Evolutionary conservation across 2,888 invertebrate genomes (phyloP).

Genomic region (Scaptomyza reducta): DNA sequence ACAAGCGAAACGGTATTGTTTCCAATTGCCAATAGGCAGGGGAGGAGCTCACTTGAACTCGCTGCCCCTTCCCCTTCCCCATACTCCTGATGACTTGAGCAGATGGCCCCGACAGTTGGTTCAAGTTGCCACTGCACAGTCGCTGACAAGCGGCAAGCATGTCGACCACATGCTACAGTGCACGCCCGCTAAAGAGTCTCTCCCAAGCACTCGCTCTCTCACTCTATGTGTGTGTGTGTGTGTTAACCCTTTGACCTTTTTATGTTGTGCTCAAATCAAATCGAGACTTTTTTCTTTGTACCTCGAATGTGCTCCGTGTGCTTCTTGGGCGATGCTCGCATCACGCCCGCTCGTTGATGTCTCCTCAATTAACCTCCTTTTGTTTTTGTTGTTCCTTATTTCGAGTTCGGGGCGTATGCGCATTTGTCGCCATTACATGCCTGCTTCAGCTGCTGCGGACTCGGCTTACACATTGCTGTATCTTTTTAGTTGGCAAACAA

Average conservation of each 20-base stretch:
- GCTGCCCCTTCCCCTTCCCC: slow-evolving; percentile 1
- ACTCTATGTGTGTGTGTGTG: slow-evolving; percentile 15
- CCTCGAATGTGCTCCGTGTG: slow-evolving; percentile 41
- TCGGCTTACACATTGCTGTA: slow-evolving; percentile 28
- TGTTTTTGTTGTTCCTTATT: slow-evolving; percentile 3
- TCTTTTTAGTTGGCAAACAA: slow-evolving; percentile 24
- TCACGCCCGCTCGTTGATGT: slow-evolving; percentile 74
- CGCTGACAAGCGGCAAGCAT: slow-evolving; percentile 66
- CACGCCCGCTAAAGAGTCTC: slow-evolving; percentile 57
- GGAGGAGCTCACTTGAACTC: slow-evolving; percentile 57
- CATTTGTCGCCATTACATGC: slow-evolving; percentile 71
- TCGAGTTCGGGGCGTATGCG: slow-evolving; percentile 70
- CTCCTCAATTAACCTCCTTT: slow-evolving; percentile 78
- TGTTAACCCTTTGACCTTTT: slow-evolving; percentile 69
- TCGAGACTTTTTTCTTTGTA: slow-evolving; percentile 46
- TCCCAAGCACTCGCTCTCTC: slow-evolving; percentile 2
- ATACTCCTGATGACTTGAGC: slow-evolving; percentile 59
- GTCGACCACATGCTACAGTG: slow-evolving; percentile 51
- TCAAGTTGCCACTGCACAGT: slow-evolving; percentile 74
- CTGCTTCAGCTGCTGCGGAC: slow-evolving; percentile 25
- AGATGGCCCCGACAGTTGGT: slow-evolving; percentile 68
- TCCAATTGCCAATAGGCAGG: slow-evolving; percentile 69
- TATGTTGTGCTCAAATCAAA: slow-evolving; percentile 78
- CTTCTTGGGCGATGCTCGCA: slow-evolving; percentile 79
- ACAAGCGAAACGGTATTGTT: slow-evolving; percentile 79